Percentiles rank a stretch among this genome's conserved stretches.
Evolutionary conservation across 1,140 invertebrate genomes (phyloP).

Genomic region (Yoshiicerus persimilis): DNA sequence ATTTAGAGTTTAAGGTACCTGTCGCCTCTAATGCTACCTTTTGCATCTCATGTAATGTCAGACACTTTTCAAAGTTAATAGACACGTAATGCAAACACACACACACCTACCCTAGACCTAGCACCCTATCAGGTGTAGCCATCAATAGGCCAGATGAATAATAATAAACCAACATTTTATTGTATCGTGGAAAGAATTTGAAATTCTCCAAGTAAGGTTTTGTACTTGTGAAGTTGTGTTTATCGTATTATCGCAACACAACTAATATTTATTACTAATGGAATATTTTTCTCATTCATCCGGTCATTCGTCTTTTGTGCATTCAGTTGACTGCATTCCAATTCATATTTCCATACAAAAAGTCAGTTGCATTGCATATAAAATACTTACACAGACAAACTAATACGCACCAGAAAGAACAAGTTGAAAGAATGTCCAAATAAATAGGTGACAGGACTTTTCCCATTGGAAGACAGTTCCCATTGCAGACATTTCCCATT

Average conservation of each 20-base stretch:
- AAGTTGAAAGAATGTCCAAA: no score
- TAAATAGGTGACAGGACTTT: no score
- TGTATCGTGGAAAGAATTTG: neutral
- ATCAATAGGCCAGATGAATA: neutral
- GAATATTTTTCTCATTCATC: neutral
- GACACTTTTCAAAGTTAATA: neutral
- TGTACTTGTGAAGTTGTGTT: neutral
- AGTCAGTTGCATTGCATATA: neutral
- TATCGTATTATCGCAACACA: neutral
- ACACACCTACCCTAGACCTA: neutral
- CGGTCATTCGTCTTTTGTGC: neutral
- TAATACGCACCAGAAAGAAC: no score
- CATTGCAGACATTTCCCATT: no score
- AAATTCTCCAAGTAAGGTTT: neutral
- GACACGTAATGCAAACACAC: neutral
- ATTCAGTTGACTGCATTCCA: neutral
- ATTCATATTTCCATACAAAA: neutral
- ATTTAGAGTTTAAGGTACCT: neutral
- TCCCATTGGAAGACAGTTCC: no score
- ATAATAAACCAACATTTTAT: neutral
- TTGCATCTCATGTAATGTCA: neutral
- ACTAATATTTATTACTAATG: neutral
- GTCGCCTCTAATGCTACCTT: neutral
- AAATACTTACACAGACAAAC: neutral
- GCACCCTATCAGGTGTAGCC: neutral